Conservation (phyloP, 2,797 vertebrate genomes). For the Pangasius sanitwongsei region DNA sequence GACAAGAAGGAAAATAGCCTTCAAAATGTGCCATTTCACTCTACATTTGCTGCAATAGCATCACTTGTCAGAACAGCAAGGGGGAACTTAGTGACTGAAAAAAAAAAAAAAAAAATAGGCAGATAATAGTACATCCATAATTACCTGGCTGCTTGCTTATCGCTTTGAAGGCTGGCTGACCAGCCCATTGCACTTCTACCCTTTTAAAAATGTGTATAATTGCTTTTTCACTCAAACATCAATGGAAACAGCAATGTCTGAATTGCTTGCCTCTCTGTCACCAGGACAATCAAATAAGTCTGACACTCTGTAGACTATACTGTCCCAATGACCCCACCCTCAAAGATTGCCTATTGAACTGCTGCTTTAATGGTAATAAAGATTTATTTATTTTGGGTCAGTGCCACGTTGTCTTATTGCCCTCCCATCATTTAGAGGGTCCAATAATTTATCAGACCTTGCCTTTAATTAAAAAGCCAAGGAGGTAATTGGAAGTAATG, state of each 20-base stretch:
- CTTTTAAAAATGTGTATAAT: conserved; percentile 77
- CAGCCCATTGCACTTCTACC: conserved; percentile 34
- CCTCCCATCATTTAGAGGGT: conserved; percentile 68
- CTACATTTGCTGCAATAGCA: conserved; percentile 37
- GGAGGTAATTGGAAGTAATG: conserved; percentile 77
- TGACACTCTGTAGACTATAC: conserved; percentile 73
- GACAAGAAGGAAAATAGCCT: conserved; percentile 22
- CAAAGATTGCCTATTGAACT: conserved; percentile 75
- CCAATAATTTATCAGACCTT: conserved; percentile 76
- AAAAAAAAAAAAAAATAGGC: not conserved
- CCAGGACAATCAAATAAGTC: conserved; percentile 74
- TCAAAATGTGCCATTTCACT: conserved; percentile 36
- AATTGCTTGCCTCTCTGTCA: conserved; percentile 55
- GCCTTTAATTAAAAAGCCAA: conserved; percentile 81
- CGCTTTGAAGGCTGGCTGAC: conserved; percentile 38
- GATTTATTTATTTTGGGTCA: conserved; percentile 31
- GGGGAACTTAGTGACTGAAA: conserved; percentile 21
- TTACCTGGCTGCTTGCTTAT: conserved; percentile 39
- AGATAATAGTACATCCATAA: conserved; percentile 42
- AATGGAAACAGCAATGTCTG: conserved; percentile 48
- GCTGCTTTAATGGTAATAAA: conserved; percentile 39
- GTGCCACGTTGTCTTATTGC: conserved; percentile 48
- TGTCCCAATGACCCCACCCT: conserved; percentile 57
- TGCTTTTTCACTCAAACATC: conserved; percentile 68
- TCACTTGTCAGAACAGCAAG: conserved; percentile 34